Conservation (phyloP, 2,888 invertebrate species). For the Ormyrus thymus region DNA sequence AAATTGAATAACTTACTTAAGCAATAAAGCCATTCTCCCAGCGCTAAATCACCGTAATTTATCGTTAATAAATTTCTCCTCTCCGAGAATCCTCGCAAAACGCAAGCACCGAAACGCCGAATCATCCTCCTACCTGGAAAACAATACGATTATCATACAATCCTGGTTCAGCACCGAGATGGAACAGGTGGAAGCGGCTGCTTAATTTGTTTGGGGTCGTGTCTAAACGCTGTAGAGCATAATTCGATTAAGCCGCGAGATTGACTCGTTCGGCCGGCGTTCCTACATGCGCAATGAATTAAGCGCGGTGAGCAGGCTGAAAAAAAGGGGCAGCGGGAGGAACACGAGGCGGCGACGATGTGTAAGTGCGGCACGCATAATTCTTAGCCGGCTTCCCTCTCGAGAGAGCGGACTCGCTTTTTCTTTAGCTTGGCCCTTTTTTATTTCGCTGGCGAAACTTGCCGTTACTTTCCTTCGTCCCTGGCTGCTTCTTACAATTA, state of each 20-base stretch:
- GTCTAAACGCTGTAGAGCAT: conserved; percentile 41
- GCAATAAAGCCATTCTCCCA: background rate
- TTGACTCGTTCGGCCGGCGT: conserved; percentile 37
- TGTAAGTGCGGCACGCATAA: conserved; percentile 3
- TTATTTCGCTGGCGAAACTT: too few relatives aligned
- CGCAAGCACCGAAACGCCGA: too few relatives aligned
- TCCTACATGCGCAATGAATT: conserved; percentile 1
- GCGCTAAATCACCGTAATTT: background rate
- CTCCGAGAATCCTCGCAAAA: background rate
- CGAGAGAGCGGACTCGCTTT: background rate
- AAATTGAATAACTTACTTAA: too few relatives aligned
- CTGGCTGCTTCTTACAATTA: too few relatives aligned
- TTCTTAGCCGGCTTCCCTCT: background rate
- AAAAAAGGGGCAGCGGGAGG: background rate
- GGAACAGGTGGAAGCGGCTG: background rate
- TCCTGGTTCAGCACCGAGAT: too few relatives aligned
- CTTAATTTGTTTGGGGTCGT: conserved; percentile 32
- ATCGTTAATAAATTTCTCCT: background rate
- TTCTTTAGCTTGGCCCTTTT: background rate
- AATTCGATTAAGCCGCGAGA: conserved; percentile 49
- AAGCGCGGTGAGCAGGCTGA: background rate
- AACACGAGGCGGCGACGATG: background rate
- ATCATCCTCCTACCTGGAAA: too few relatives aligned
- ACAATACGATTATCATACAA: too few relatives aligned
- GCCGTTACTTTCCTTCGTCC: too few relatives aligned